A percentile compares a stretch with the other conserved stretches of the same genome.
phyloP scores from a whole-genome alignment of 2,113 vertebrate genomes.

The Picathartes gymnocephalus region DNA sequence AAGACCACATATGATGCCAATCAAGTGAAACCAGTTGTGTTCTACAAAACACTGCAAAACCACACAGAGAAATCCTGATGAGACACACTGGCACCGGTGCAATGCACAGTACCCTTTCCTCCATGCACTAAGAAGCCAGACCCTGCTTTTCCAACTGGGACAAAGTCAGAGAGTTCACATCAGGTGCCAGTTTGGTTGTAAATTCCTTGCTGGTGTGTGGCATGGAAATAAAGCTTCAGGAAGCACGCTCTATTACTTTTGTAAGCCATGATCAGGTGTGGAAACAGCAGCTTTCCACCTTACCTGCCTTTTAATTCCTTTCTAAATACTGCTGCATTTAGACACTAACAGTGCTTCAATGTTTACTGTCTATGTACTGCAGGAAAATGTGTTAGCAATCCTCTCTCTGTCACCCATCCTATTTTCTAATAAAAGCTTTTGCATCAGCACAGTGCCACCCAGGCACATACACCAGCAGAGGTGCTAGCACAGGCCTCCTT shows the following conservation, averaged over 20 bases:
- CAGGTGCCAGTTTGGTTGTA: not conserved
- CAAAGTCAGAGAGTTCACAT: not conserved
- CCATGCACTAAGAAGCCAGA: not conserved
- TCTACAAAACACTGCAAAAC: constrained; percentile 92
- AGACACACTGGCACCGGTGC: not conserved
- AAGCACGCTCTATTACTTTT: not conserved
- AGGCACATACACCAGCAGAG: not conserved
- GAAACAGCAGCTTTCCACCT: not conserved
- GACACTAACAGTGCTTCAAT: not conserved
- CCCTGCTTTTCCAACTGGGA: not conserved
- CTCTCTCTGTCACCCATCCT: not conserved
- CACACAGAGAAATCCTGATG: constrained; percentile 8
- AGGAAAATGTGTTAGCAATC: not conserved
- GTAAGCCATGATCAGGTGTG: not conserved
- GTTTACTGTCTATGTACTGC: not conserved
- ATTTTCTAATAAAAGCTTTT: not conserved
- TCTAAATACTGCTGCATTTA: not conserved
- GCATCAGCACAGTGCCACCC: not conserved
- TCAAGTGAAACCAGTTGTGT: constrained; percentile 95
- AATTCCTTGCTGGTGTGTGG: not conserved
- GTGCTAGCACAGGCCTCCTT: not conserved
- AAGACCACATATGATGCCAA: constrained; percentile 93
- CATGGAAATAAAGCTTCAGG: not conserved
- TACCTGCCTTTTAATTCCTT: not conserved
- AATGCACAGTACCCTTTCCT: not conserved